phyloP scores from a whole-genome alignment of 2,113 vertebrate species.

The Apteryx owenii region DNA sequence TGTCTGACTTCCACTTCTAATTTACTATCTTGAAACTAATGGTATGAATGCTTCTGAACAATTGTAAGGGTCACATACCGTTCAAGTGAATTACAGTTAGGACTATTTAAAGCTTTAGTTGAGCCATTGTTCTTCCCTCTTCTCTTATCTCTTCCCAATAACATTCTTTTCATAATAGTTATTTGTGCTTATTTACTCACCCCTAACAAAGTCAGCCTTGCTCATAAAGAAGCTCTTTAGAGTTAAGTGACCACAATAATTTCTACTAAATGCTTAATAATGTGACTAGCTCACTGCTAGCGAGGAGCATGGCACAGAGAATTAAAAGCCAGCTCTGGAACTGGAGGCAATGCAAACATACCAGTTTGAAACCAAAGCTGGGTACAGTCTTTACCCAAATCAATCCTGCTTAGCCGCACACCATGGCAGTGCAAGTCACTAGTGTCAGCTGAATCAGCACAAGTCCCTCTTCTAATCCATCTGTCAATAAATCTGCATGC shows the following conservation, averaged over 20 bases:
- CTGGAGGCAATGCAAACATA: neutral
- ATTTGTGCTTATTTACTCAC: neutral
- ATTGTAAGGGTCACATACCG: neutral
- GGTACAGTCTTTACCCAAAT: neutral
- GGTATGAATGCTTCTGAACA: neutral
- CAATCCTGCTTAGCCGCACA: neutral
- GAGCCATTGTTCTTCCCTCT: neutral
- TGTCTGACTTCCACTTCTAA: neutral
- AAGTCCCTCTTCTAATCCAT: neutral
- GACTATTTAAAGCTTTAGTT: neutral
- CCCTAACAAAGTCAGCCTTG: neutral
- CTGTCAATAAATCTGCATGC: neutral
- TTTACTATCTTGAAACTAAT: neutral
- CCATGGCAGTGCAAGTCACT: neutral
- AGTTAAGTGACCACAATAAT: neutral
- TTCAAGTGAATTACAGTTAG: neutral
- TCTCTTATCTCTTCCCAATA: neutral
- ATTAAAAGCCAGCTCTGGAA: neutral
- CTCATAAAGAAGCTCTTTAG: neutral
- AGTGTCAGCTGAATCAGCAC: accelerated
- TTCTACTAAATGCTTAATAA: neutral
- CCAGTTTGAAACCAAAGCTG: neutral
- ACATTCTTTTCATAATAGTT: neutral
- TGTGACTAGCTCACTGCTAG: accelerated
- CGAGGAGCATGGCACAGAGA: neutral